phyloP scores from a whole-genome alignment of 2,113 vertebrate genomes.

The Puntigrus tetrazona region DNA sequence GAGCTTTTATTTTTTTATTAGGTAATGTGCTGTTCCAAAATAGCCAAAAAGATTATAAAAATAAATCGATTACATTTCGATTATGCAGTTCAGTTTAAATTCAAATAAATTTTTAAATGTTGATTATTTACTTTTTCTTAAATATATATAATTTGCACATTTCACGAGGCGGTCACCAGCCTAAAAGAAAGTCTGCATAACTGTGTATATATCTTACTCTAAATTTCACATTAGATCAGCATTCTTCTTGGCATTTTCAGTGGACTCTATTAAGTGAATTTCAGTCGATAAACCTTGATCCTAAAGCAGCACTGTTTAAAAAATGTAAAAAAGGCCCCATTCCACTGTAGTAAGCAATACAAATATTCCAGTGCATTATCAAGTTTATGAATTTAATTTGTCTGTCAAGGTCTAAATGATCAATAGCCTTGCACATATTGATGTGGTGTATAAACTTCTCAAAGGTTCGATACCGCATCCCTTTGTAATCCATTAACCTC shows the following conservation, averaged over 20 bases:
- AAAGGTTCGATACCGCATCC: constrained; percentile 79
- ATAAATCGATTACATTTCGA: background rate
- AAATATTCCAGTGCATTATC: constrained; percentile 73
- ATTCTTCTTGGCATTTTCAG: constrained; percentile 52
- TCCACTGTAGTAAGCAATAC: constrained; percentile 59
- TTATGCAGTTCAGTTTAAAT: background rate
- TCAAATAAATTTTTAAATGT: background rate
- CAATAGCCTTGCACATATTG: constrained; percentile 80
- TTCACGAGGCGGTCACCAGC: constrained; percentile 19
- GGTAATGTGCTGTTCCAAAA: background rate
- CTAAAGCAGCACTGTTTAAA: constrained; percentile 55
- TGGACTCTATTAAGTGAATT: constrained; percentile 53
- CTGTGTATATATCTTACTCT: constrained; percentile 20
- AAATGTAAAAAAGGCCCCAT: constrained; percentile 46
- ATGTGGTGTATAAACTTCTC: constrained; percentile 83
- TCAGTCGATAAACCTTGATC: constrained; percentile 57
- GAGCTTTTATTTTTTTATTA: background rate
- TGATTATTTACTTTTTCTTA: background rate
- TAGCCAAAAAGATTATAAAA: background rate
- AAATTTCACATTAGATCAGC: constrained; percentile 53
- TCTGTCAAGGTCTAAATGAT: constrained; percentile 76
- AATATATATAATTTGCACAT: background rate
- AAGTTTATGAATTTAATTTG: constrained; percentile 80
- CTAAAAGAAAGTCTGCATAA: background rate
- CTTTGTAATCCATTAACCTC: constrained; percentile 86